Evolutionary conservation across 1,140 invertebrate species (phyloP), one percentile per base, ranked within the genome.

Genomic region (Drosophila ironensis): DNA sequence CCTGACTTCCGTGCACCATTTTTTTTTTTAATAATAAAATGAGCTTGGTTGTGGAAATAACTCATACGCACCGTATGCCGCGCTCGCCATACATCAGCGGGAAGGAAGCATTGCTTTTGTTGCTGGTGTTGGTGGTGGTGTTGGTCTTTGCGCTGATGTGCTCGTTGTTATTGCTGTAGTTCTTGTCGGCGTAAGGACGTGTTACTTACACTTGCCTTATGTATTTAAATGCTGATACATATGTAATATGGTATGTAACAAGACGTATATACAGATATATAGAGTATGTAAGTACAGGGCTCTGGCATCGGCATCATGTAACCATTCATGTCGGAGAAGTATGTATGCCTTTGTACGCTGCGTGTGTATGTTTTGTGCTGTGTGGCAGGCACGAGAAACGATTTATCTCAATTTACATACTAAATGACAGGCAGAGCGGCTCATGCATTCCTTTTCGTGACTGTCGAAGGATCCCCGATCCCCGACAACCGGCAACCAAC

Each of bases 381-480:
- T 72, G 66, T 66, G 78, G 64, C 64, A 78, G 80, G 81, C 78
- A 86, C 80, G 66, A 86, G 70, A 86, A 84, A 86, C 78, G 80
- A 84, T 84, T 84, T 84, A 84, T 84, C 78, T 84, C 78, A 84
- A 84, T 84, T 84, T 84, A 84, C 78, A 84, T 84, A 84, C 78
- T 84, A 86, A 84, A 84, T 86, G 78, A 84, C 78, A 84, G 80
- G 69, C 78, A 86, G 73, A 78, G 66, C 69, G 54, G 52, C 78
- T 70, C 63, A 77, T 82, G 78, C 73, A 82, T 66, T 77, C 61
- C 69, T 77, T 56, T 66, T 72, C 71, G 52, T 56, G 41, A 59
- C 47, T 54, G 51, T 59, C 67, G 66, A 70, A 48, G 67, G 44
- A 48, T 41, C 40, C 64, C 30, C 68, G 42, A 33, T 27, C 30